A percentile compares a stretch with the other conserved stretches of the same genome.
phyloP scores from a whole-genome alignment of 2,888 invertebrate species.

The Agrochola lychnidis region DNA sequence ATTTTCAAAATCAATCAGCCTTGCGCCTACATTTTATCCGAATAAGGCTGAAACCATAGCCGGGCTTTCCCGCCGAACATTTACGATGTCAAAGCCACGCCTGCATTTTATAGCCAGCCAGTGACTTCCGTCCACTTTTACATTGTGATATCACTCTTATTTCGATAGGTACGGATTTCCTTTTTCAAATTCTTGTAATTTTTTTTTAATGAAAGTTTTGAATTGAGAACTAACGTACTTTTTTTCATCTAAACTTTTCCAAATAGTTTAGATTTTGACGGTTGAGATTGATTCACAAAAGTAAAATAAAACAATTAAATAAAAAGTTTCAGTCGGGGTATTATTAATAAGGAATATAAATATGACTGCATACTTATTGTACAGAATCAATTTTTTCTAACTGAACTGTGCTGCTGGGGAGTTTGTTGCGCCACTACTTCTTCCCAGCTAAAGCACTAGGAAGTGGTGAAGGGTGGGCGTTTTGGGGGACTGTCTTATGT shows the following conservation, averaged over 20 bases:
- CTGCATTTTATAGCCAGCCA: slow-evolving; percentile 27
- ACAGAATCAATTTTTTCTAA: too few relatives aligned
- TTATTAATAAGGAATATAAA: background rate
- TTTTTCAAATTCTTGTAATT: slow-evolving; percentile 46
- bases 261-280: background rate
- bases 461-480: too few relatives aligned
- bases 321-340: background rate
- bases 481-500: too few relatives aligned
- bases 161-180: slow-evolving; percentile 37
- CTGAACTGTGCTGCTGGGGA: too few relatives aligned
- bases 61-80: slow-evolving; percentile 24
- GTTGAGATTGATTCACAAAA: background rate
- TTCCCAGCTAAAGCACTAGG: too few relatives aligned
- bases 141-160: slow-evolving; percentile 14
- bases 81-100: slow-evolving; percentile 16
- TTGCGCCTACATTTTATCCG: background rate
- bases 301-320: background rate
- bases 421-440: too few relatives aligned
- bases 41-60: background rate
- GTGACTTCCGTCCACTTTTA: slow-evolving; percentile 34
- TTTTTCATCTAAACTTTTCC: background rate
- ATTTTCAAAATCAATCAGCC: background rate
- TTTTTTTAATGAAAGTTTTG: slow-evolving; percentile 27
- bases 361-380: background rate
- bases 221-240: background rate